Evolutionary conservation across 2,113 vertebrate species (phyloP).

Genomic region (Tachuris rubrigastra): DNA sequence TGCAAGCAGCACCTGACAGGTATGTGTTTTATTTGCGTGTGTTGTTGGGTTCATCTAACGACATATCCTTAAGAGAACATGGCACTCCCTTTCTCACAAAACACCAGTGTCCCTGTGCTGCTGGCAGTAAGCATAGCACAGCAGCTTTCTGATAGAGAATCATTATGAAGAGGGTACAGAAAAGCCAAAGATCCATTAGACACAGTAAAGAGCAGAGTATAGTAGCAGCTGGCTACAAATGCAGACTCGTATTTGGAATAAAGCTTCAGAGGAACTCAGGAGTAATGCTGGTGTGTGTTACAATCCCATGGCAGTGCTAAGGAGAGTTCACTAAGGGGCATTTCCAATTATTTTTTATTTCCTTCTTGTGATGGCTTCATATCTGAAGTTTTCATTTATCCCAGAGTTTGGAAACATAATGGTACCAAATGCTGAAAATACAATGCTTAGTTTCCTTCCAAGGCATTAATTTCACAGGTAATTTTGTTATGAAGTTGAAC

Average conservation of each 20-base stretch:
- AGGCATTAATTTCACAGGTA: neutral
- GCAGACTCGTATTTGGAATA: neutral
- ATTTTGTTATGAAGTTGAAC: neutral
- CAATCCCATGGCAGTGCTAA: neutral
- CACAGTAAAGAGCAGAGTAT: neutral
- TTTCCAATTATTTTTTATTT: neutral
- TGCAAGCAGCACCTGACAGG: neutral
- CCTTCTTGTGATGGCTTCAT: neutral
- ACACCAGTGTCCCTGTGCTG: accelerated
- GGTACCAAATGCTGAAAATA: neutral
- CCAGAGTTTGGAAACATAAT: neutral
- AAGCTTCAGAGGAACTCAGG: neutral
- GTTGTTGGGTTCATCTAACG: neutral
- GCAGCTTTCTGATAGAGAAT: neutral
- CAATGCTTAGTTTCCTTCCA: neutral
- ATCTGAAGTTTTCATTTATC: neutral
- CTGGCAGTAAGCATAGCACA: neutral
- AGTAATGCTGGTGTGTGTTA: neutral
- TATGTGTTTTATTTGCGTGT: neutral
- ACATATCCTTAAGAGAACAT: neutral
- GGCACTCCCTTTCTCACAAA: neutral
- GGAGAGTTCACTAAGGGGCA: neutral
- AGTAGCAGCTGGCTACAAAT: neutral
- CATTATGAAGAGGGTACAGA: neutral
- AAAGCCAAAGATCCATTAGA: neutral